phyloP scores from a whole-genome alignment of 2,113 vertebrate species.

The Chrysemys picta region DNA sequence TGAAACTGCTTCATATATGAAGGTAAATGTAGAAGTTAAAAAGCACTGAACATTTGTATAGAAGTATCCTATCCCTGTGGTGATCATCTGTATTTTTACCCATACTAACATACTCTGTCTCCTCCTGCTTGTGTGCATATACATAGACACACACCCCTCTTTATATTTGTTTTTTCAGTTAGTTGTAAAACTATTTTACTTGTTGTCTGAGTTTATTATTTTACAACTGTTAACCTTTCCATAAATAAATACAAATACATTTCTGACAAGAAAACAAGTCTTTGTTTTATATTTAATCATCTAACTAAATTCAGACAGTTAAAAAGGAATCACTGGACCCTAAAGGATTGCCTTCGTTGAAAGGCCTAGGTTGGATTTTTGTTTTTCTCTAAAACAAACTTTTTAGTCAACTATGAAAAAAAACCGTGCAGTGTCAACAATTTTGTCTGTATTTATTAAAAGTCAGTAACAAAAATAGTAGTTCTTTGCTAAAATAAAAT shows the following conservation, averaged over 20 bases:
- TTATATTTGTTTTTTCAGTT: neutral
- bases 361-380: neutral
- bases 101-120: neutral
- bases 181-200: neutral
- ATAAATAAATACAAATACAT: neutral
- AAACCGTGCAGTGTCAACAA: neutral
- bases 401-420: neutral
- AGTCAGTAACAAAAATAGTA: neutral
- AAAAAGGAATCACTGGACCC: neutral
- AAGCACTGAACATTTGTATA: no score
- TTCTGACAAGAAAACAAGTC: neutral
- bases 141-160: no score
- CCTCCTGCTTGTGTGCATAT: no score
- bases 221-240: neutral
- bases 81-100: neutral
- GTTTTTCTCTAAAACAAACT: neutral
- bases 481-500: neutral
- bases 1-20: neutral
- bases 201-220: neutral
- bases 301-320: neutral
- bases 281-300: neutral
- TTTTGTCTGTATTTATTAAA: neutral
- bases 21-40: neutral
- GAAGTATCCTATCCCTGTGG: neutral
- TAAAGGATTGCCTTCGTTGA: neutral